These are phyloP conservation scores for Crotalus tigris DNA, from an alignment of 2,113 vertebrate species.

Conservation along the genomic window DNA sequence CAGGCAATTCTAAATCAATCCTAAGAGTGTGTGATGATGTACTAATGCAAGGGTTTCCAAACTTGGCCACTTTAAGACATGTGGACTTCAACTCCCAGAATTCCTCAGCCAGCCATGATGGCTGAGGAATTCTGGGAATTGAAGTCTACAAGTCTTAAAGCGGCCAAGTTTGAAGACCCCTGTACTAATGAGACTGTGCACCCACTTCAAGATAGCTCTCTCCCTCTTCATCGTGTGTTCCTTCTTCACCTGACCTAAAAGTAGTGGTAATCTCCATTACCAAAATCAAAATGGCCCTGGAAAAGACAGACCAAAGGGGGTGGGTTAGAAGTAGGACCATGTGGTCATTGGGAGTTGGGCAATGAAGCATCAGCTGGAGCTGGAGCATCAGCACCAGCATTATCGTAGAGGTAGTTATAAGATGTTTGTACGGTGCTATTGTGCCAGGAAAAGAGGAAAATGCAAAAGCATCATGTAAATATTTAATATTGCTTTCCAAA, in stretches of 20 bases:
- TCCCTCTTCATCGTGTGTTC: background rate
- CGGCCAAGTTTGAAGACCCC: too few species aligned
- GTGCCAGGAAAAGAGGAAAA: background rate
- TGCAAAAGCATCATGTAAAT: background rate
- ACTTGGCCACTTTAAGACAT: too few species aligned
- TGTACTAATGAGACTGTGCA: too few species aligned
- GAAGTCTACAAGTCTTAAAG: too few species aligned
- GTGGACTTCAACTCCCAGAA: too few species aligned
- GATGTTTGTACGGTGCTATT: background rate
- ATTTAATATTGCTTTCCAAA: conserved; percentile 32
- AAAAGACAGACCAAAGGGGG: background rate
- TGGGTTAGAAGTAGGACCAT: background rate
- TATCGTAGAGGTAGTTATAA: background rate
- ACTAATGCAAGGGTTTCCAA: too few species aligned
- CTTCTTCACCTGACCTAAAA: background rate
- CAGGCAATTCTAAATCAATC: background rate
- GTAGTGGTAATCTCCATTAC: background rate
- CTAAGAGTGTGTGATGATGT: background rate
- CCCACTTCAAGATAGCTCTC: background rate
- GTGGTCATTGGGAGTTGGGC: background rate
- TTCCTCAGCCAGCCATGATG: too few species aligned
- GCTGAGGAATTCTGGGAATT: too few species aligned
- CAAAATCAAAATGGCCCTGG: background rate
- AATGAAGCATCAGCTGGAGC: too few species aligned
- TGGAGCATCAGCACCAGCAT: background rate